Base-by-base conservation (phyloP, 2,888 invertebrate genomes). In the Agrenia bidenticulata region DNA sequence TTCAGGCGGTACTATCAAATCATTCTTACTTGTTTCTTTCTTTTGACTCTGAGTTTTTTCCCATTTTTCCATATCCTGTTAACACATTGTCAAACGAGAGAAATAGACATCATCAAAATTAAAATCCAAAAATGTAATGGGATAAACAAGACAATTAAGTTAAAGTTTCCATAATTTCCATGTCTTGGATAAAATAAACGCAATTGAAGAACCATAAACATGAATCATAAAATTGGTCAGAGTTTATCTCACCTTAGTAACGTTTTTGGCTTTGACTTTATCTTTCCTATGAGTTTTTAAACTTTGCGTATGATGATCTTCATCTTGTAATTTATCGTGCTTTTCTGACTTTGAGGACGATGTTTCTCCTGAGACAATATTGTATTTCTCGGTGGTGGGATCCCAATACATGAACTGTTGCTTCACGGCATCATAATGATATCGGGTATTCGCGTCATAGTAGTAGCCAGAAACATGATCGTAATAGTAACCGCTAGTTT, bases 401-500 rank as follows among this genome's bases (percentile, higher is more conserved):
- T 97, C 95, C 95, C 96, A 99, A 79, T 96, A 98, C 78, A 97
- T 85, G 81, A 95, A 99, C 78, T 93, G 89, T 74, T 89, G 90
- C 0, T 89, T 89, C 75, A 90, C 88, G 76, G 91, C 88, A 80
- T 98, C 97, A 82, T 90, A 99, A 81, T 96, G 99, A 81, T 99
- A 99, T 78, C 90, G 94, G 1, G 96, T 92, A 76, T 88, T 92
- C 0, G 94, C 89, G 83, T 99, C 99, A 80, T 97, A 99, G 81
- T 98, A 99, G 17, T 98, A 84, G 0, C 93, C 92, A 0, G 98
- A 96, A 1, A 85, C 83, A 0, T 93, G 88, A 80, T 99, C 98
- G 79, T 94, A 97, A 79, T 97, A 97, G 79, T 94, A 98, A 0
- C 98, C 97, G 2, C 95, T 95, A 1, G 89, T 86, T 79, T 93